phyloP scores from a whole-genome alignment of 2,797 vertebrate genomes.

The Geotrypetes seraphini region DNA sequence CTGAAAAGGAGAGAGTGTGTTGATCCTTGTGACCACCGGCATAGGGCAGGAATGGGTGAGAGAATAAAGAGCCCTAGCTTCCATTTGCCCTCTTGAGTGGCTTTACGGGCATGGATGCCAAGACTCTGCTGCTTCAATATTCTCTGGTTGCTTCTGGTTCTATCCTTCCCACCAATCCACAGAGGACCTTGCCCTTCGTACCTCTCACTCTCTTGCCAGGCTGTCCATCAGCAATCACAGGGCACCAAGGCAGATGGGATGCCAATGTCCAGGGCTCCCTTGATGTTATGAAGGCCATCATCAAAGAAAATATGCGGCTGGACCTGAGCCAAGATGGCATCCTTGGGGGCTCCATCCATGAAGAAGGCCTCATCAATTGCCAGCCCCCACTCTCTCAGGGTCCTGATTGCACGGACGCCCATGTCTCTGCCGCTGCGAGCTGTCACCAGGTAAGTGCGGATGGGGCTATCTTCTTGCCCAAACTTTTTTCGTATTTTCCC shows the following conservation, averaged over 20 bases:
- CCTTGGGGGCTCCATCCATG: conserved; percentile 49
- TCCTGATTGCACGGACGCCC: conserved; percentile 46
- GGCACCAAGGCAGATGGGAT: conserved; percentile 40
- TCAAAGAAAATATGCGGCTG: conserved; percentile 58
- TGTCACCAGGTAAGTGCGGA: conserved; percentile 45
- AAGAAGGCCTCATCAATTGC: conserved; percentile 53
- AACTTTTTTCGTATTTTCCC: conserved; percentile 49
- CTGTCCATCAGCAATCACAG: background rate
- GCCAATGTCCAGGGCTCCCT: conserved; percentile 24
- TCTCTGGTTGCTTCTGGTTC: background rate
- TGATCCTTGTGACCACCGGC: no score
- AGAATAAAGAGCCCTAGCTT: no score
- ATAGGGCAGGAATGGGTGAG: no score
- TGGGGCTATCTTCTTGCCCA: conserved; percentile 32
- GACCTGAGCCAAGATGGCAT: conserved; percentile 40
- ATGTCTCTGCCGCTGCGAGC: conserved; percentile 38
- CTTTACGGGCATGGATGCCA: no score
- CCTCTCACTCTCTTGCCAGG: no score
- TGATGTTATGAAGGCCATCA: conserved; percentile 31
- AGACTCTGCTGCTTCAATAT: no score
- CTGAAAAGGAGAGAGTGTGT: no score
- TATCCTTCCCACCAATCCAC: no score
- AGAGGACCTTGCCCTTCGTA: no score
- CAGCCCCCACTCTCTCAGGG: conserved; percentile 45
- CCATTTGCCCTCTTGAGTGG: no score